Conservation (phyloP, 2,113 vertebrate genomes). For the Balaeniceps rex region DNA sequence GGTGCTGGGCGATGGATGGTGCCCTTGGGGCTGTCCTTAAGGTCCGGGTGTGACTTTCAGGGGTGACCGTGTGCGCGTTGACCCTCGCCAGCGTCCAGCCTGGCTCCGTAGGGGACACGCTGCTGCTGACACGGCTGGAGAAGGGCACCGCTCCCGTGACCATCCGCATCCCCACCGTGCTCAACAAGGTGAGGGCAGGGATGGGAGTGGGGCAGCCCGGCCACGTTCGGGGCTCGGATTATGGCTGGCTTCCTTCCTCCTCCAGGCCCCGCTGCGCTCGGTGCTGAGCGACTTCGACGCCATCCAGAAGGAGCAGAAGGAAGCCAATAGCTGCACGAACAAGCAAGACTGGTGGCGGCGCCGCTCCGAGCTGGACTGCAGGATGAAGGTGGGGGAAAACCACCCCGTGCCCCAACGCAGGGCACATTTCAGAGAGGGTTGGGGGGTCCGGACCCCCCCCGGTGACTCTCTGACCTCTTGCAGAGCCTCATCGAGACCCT, state of each 20-base stretch:
- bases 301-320: conserved; percentile 86
- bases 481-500: conserved; percentile 81
- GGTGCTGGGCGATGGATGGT: fast-evolving
- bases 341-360: conserved; percentile 88
- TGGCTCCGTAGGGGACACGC: conserved; percentile 65
- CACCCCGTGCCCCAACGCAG: fast-evolving
- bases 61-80: conserved; percentile 83
- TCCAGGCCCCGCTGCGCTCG: conserved; percentile 70
- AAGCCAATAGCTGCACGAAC: conserved; percentile 77
- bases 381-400: conserved; percentile 77
- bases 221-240: fast-evolving
- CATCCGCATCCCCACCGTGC: conserved; percentile 77
- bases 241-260: neutral
- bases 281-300: conserved; percentile 80
- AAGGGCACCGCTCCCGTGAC: conserved; percentile 73
- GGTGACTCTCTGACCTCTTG: neutral
- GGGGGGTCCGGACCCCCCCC: fast-evolving
- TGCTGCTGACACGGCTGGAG: conserved; percentile 84
- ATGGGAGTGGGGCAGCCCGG: no score
- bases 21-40: neutral
- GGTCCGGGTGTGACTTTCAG: conserved; percentile 50
- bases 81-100: conserved; percentile 73
- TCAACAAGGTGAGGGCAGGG: conserved; percentile 66
- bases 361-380: conserved; percentile 77
- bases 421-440: fast-evolving